Conservation (phyloP, 2,113 vertebrate genomes). For the Azemiops feae region DNA sequence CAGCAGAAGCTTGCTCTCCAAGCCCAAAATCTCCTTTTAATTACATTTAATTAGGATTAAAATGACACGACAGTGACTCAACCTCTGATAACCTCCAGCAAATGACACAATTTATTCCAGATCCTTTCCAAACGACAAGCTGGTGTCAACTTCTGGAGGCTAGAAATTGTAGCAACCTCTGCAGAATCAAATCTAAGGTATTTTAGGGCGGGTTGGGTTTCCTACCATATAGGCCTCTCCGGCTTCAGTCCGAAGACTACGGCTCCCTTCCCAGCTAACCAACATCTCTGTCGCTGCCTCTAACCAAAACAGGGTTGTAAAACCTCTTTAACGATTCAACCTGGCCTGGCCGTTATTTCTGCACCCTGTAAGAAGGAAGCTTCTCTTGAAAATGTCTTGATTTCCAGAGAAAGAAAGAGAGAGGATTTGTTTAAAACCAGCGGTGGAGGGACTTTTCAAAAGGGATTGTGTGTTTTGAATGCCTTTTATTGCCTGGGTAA, state of each 20-base stretch:
- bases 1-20: not conserved
- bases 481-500: constrained; percentile 58
- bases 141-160: not conserved
- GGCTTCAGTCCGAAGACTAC: not conserved
- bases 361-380: not conserved
- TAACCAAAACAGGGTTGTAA: not conserved
- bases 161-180: not conserved
- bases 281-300: not conserved
- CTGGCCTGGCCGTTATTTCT: not conserved
- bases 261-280: not conserved
- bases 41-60: not conserved
- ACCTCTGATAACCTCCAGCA: not conserved
- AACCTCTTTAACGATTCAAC: not conserved
- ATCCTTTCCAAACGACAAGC: not conserved
- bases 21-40: not conserved
- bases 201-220: not conserved
- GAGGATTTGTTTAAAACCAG: too few relatives aligned
- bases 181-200: not conserved
- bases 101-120: not conserved
- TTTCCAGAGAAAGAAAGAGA: not conserved
- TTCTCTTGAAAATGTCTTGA: not conserved
- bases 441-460: constrained; percentile 13
- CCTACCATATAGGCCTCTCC: too few relatives aligned
- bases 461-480: constrained; percentile 36
- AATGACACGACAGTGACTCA: not conserved